These are phyloP conservation scores for Cepaea nemoralis DNA, from an alignment of 1,140 invertebrate species.

Conservation along the genomic window DNA sequence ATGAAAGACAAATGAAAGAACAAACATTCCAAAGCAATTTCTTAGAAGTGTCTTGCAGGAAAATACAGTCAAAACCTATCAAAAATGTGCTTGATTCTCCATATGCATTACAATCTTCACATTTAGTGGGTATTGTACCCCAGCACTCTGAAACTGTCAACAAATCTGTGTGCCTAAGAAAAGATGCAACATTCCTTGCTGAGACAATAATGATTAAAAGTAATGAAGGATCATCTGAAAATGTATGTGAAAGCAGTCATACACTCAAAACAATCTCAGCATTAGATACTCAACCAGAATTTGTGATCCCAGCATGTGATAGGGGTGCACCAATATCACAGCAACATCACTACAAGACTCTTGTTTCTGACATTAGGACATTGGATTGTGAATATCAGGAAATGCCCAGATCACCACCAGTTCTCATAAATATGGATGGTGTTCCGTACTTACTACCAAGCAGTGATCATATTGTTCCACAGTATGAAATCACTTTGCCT, in stretches of 20 bases:
- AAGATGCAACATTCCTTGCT: neutral
- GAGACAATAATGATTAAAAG: neutral
- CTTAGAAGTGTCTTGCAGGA: no score
- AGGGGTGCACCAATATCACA: neutral
- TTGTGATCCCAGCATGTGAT: neutral
- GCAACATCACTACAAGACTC: neutral
- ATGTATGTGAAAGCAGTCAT: neutral
- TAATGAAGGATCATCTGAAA: neutral
- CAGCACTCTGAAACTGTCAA: neutral
- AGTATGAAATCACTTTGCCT: neutral
- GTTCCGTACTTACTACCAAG: neutral
- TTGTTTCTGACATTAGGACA: neutral
- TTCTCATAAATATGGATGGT: neutral
- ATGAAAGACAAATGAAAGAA: no score
- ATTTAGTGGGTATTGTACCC: neutral
- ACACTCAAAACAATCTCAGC: neutral
- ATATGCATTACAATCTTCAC: neutral
- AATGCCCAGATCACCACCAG: neutral
- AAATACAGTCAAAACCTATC: no score
- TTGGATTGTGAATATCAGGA: neutral
- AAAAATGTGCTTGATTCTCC: no score
- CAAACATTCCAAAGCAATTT: no score
- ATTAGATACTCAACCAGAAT: neutral
- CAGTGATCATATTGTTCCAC: neutral
- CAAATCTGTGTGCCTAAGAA: neutral